These are phyloP conservation scores for Corythucha ciliata DNA, from an alignment of 2,888 invertebrate species.

Conservation along the genomic window DNA sequence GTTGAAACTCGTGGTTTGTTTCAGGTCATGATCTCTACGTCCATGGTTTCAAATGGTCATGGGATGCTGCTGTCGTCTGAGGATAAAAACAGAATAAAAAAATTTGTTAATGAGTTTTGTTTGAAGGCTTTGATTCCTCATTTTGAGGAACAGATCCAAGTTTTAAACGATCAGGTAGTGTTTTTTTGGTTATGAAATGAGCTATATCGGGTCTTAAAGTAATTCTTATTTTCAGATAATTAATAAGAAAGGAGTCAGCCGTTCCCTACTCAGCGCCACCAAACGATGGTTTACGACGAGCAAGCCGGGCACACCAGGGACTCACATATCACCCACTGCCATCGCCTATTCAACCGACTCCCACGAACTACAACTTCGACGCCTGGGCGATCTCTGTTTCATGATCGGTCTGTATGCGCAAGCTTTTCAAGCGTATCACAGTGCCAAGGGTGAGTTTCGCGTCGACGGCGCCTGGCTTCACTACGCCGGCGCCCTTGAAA, in stretches of 20 bases:
- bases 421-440: slow-evolving; percentile 89
- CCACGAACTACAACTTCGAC: slow-evolving; percentile 83
- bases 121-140: slow-evolving; percentile 79
- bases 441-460: slow-evolving; percentile 94
- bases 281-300: slow-evolving; percentile 91
- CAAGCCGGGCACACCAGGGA: slow-evolving; percentile 61
- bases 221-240: slow-evolving; percentile 49
- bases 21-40: background rate
- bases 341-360: slow-evolving; percentile 80
- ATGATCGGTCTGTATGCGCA: slow-evolving; percentile 88
- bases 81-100: slow-evolving; percentile 76
- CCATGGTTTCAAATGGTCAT: slow-evolving; percentile 37
- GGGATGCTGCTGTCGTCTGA: slow-evolving; percentile 66
- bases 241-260: slow-evolving; percentile 84
- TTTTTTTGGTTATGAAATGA: slow-evolving; percentile 1
- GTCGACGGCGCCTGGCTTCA: slow-evolving; percentile 96
- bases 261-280: slow-evolving; percentile 86
- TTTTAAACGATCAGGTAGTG: slow-evolving; percentile 62
- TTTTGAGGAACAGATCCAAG: slow-evolving; percentile 77
- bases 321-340: slow-evolving; percentile 60
- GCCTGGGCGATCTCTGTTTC: slow-evolving; percentile 91
- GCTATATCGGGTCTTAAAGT: slow-evolving; percentile 1
- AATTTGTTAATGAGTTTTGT: slow-evolving; percentile 79
- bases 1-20: slow-evolving; percentile 6
- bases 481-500: slow-evolving; percentile 92